phyloP scores from a whole-genome alignment of 2,113 vertebrate genomes.

The Mobula birostris region DNA sequence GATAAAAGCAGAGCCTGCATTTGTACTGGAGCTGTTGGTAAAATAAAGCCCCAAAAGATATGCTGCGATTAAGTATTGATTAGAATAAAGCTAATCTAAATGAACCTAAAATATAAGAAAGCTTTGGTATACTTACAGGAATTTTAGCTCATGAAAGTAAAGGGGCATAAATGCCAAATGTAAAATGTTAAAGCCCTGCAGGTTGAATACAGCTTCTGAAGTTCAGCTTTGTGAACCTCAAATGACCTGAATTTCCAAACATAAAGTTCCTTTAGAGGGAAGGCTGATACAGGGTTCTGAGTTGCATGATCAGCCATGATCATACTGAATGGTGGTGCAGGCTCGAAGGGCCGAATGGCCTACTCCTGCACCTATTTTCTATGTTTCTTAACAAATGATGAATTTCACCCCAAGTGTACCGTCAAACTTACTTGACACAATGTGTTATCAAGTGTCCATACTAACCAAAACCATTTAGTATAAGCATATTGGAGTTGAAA shows the following conservation, averaged over 20 bases:
- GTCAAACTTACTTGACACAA: background rate
- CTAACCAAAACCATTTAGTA: background rate
- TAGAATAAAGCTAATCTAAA: background rate
- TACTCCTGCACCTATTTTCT: too few relatives aligned
- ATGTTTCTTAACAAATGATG: too few relatives aligned
- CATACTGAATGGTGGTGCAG: too few relatives aligned
- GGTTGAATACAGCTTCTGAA: too few relatives aligned
- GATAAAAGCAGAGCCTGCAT: background rate
- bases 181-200: too few relatives aligned
- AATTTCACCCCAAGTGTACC: too few relatives aligned
- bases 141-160: background rate
- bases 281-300: too few relatives aligned
- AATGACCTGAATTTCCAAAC: too few relatives aligned
- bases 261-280: too few relatives aligned
- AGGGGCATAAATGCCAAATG: background rate
- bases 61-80: background rate
- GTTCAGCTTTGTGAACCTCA: too few relatives aligned
- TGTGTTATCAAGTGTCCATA: background rate
- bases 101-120: background rate
- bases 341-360: too few relatives aligned
- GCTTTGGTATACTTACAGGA: background rate
- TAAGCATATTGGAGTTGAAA: background rate
- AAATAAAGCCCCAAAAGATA: constrained; percentile 5
- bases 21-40: background rate
- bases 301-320: too few relatives aligned